A percentile compares a stretch with the other conserved stretches of the same genome.
Conservation (phyloP, 2,888 invertebrate species). For the Ornithoptera priamus region DNA sequence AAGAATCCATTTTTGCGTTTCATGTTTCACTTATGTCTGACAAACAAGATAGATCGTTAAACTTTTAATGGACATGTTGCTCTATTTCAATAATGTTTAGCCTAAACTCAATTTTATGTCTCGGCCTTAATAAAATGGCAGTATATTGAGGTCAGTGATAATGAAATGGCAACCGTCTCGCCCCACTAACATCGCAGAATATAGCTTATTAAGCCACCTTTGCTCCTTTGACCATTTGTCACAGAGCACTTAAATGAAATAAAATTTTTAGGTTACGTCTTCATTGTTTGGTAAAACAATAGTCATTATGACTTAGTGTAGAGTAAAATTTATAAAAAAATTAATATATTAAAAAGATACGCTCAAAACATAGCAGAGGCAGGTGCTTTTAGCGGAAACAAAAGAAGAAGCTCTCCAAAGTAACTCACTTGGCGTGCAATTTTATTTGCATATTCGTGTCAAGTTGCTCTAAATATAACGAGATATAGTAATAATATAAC, state of each 20-base stretch:
- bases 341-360: neutral
- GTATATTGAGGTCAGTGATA: conserved; percentile 29
- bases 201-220: conserved; percentile 16
- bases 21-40: conserved; percentile 14
- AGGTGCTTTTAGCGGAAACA: conserved; percentile 4
- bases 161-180: conserved; percentile 29
- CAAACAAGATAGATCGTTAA: conserved; percentile 5
- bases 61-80: conserved; percentile 2
- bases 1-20: conserved; percentile 18
- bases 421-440: conserved; percentile 11
- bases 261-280: conserved; percentile 18
- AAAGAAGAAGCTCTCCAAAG: conserved; percentile 10
- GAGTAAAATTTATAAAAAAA: neutral
- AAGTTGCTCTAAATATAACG: conserved; percentile 12
- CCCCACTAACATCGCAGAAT: conserved; percentile 24
- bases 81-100: conserved; percentile 17
- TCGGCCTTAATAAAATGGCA: conserved; percentile 13
- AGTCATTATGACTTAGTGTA: neutral
- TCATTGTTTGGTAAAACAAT: conserved; percentile 2
- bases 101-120: conserved; percentile 20
- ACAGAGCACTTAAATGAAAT: conserved; percentile 16
- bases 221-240: conserved; percentile 23
- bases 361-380: neutral
- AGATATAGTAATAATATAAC: neutral
- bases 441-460: conserved; percentile 15